Conservation (phyloP, 1,140 invertebrate species). For the Limonius californicus region DNA sequence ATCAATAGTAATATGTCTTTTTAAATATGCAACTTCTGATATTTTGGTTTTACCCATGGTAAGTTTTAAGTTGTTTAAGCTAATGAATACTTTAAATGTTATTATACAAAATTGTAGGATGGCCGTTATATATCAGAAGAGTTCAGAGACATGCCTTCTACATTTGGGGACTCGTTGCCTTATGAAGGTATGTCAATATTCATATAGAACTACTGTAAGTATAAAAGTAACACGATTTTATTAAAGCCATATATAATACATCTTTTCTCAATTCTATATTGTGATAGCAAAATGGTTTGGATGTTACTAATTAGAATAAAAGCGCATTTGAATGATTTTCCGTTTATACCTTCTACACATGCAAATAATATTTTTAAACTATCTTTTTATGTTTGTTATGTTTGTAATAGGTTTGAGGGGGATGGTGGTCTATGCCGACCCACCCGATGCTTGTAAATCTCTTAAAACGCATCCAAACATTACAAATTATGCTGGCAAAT, state of each 20-base stretch:
- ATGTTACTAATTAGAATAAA: slow-evolving; percentile 17
- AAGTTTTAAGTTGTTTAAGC: no score
- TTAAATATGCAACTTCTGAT: not conserved
- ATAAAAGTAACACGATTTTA: no score
- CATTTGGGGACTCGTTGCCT: slow-evolving; percentile 61
- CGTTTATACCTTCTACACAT: not conserved
- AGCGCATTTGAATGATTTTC: slow-evolving; percentile 13
- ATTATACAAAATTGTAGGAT: slow-evolving; percentile 9
- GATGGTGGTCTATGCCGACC: slow-evolving; percentile 63
- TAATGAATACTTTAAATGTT: not conserved
- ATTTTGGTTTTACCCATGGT: slow-evolving; percentile 14
- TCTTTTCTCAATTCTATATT: no score
- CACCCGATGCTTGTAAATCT: slow-evolving; percentile 61
- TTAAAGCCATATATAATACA: no score
- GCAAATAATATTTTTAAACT: not conserved
- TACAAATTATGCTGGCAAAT: slow-evolving; percentile 58
- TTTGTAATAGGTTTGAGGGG: slow-evolving; percentile 62
- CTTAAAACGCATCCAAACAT: slow-evolving; percentile 53
- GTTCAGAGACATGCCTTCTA: slow-evolving; percentile 64
- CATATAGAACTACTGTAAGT: no score
- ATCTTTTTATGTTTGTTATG: not conserved
- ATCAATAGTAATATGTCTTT: not conserved
- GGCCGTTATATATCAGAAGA: slow-evolving; percentile 54
- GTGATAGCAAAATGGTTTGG: no score
- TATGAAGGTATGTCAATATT: slow-evolving; percentile 45